A percentile compares a stretch with the other conserved stretches of the same genome.
phyloP scores from a whole-genome alignment of 2,797 vertebrate species.

The Enteromius mattozi region DNA sequence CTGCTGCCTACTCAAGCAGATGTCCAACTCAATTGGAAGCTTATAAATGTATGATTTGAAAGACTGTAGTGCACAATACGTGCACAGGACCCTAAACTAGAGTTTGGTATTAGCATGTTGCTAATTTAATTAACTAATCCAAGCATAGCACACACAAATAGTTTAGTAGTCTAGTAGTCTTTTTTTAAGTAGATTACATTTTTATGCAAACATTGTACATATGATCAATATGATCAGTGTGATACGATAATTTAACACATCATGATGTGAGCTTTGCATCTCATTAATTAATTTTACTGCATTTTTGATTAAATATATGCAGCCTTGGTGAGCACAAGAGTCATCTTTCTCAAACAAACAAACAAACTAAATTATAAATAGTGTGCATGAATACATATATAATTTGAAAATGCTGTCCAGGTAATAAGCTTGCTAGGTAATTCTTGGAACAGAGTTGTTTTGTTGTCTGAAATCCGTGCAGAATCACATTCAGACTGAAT shows the following conservation, averaged over 20 bases:
- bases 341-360: background rate
- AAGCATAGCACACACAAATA: background rate
- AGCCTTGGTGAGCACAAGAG: background rate
- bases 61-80: background rate
- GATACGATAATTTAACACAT: background rate
- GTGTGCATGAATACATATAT: background rate
- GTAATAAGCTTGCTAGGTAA: background rate
- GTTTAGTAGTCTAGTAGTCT: too few relatives aligned
- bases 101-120: background rate
- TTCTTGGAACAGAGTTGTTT: background rate
- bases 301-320: background rate
- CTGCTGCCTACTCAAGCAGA: constrained; percentile 6
- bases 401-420: background rate
- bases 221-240: background rate
- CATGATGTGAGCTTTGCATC: too few relatives aligned
- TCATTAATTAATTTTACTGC: background rate
- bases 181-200: background rate
- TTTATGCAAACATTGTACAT: background rate
- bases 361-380: background rate
- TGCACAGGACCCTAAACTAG: background rate
- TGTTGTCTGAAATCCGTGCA: background rate
- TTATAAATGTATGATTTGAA: constrained; percentile 21
- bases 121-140: background rate
- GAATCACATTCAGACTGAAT: constrained; percentile 10
- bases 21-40: background rate